Conservation (phyloP, 2,113 vertebrate species). For the Archilochus colubris region DNA sequence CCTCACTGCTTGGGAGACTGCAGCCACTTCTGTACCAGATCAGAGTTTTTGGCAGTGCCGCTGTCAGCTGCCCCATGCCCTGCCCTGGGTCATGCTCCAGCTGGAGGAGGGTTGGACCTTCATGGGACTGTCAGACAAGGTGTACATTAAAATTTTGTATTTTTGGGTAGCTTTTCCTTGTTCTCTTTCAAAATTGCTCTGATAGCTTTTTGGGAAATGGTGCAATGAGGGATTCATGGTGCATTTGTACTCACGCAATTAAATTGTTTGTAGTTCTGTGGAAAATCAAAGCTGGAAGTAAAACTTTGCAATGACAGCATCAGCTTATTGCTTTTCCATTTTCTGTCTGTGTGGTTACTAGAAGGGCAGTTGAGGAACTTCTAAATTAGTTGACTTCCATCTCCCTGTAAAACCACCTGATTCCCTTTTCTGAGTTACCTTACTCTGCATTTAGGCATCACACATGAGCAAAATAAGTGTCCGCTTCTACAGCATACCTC, state of each 20-base stretch:
- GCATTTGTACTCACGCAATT: accelerated
- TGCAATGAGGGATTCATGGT: neutral
- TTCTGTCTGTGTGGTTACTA: neutral
- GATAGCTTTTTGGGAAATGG: neutral
- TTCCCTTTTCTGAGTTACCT: neutral
- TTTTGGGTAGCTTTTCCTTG: neutral
- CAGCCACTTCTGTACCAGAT: neutral
- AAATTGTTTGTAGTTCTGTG: neutral
- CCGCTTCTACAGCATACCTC: neutral
- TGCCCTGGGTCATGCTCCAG: neutral
- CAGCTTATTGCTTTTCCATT: neutral
- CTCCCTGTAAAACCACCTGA: neutral
- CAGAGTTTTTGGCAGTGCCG: neutral
- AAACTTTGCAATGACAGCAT: neutral
- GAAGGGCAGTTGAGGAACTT: neutral
- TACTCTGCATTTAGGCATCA: neutral
- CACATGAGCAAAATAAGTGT: neutral
- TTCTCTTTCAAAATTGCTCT: neutral
- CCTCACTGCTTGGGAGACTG: neutral
- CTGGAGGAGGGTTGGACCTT: neutral
- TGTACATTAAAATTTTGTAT: neutral
- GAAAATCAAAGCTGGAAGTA: neutral
- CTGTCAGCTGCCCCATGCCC: neutral
- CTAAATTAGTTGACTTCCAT: neutral
- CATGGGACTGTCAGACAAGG: neutral